Conservation (phyloP, 2,113 vertebrate species). For the Pollimyrus isidori region DNA sequence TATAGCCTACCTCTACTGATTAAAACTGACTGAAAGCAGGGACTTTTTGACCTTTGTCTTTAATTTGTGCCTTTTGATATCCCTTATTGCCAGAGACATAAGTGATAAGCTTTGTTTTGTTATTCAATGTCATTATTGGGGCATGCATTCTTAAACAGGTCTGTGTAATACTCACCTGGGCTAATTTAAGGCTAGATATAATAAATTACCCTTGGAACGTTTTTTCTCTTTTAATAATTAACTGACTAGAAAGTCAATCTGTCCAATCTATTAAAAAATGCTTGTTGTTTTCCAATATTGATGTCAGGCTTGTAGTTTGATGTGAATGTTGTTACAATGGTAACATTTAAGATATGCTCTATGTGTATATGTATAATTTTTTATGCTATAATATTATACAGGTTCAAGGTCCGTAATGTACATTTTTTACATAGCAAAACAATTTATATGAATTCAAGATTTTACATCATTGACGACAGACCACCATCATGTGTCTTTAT, state of each 20-base stretch:
- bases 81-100: neutral
- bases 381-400: neutral
- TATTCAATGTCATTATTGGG: neutral
- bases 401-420: neutral
- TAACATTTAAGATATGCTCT: neutral
- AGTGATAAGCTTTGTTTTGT: neutral
- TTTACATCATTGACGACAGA: neutral
- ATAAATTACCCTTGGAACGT: neutral
- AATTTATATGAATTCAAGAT: neutral
- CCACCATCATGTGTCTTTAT: conserved; percentile 1
- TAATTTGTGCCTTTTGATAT: neutral
- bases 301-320: neutral
- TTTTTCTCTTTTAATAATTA: neutral
- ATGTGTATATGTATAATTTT: neutral
- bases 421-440: neutral
- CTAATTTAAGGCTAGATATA: neutral
- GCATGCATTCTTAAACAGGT: neutral
- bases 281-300: neutral
- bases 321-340: neutral
- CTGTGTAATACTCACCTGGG: neutral
- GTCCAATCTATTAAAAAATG: neutral
- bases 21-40: neutral
- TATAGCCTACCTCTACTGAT: neutral
- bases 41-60: neutral
- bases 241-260: neutral